Evolutionary conservation across 1,140 invertebrate species (phyloP).

Genomic region (Batillaria attramentaria): DNA sequence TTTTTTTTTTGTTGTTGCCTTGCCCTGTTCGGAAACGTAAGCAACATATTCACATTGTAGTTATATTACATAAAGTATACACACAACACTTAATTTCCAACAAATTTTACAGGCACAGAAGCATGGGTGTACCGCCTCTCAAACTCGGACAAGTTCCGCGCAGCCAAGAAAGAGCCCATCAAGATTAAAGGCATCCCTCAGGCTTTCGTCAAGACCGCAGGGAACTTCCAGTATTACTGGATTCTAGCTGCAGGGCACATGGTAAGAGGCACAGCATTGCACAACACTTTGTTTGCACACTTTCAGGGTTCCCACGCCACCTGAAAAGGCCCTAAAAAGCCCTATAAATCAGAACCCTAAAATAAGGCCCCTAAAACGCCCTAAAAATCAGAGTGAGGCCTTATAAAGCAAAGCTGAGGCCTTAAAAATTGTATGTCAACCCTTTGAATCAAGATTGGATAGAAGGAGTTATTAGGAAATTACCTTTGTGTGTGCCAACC

Average conservation of each 20-base stretch:
- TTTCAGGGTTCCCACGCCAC: background rate
- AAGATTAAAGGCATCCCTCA: slow-evolving; percentile 74
- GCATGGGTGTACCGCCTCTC: slow-evolving; percentile 83
- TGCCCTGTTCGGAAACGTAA: background rate
- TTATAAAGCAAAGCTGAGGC: too few species aligned
- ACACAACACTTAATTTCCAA: background rate
- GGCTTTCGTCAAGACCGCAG: slow-evolving; percentile 79
- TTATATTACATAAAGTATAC: background rate
- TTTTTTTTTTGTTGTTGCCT: background rate
- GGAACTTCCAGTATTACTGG: slow-evolving; percentile 84
- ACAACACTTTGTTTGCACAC: background rate
- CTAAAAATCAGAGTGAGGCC: too few species aligned
- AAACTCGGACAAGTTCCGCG: slow-evolving; percentile 74
- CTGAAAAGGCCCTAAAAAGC: too few species aligned
- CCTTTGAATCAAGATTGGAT: too few species aligned
- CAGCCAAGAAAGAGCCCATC: slow-evolving; percentile 72
- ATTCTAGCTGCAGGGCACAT: slow-evolving; percentile 82
- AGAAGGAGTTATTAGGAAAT: too few species aligned
- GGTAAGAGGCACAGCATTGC: slow-evolving; percentile 70
- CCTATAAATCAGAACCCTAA: too few species aligned
- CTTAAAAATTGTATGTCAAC: too few species aligned
- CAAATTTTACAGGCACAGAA: slow-evolving; percentile 75
- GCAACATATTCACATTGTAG: background rate
- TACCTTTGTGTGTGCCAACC: too few species aligned
- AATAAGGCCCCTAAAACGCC: too few species aligned